Evolutionary conservation across 2,113 vertebrate genomes (phyloP), one percentile per base, ranked within the genome.

Genomic region (Rutilus rutilus): DNA sequence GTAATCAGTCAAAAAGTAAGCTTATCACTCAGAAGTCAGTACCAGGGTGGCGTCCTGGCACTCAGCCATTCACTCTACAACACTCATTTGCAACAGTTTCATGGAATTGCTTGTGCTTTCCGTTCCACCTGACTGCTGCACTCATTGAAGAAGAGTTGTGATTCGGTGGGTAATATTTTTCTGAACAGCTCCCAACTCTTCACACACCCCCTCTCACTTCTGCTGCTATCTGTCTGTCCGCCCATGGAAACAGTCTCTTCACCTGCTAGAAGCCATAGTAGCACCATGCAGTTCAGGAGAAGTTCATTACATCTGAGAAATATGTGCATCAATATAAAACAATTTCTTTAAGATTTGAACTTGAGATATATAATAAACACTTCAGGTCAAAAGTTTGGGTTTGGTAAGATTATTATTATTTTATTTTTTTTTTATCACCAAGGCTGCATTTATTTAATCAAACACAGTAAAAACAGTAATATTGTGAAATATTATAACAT

Each of bases 131-230:
- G 71, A 47, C 73, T 75, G 42, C 45, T n/a, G 23, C 71, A 6
- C 71, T 75, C n/a, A 50, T 2, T 8, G 42, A 75, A 75, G 42
- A 47, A 25, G 42, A 75, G 73, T 75, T 47, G n/a, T 75, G 42
- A 75, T 75, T 1, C 7, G 6, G 42, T n/a, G 23, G 21, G 19
- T 75, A 50, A 75, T 47, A 25, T 45, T 47, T 45, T 45, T 10
- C 71, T 25, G 5, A 33, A 30, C 27, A 74, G 42, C 23, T 25
- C 42, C 10, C 71, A 74, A 47, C n/a, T 17, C n/a, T 75, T 75
- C 73, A 27, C 73, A n/a, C 73, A 75, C 42, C 73, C n/a, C 23
- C 14, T 17, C 73, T 47, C 42, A 75, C 73, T 75, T 75, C 73
- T 75, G 42, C 71, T n/a, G 36, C 71, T 3, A 47, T 75, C 23